Evolutionary conservation across 2,888 invertebrate species (phyloP).

Genomic region (Eledone cirrhosa): DNA sequence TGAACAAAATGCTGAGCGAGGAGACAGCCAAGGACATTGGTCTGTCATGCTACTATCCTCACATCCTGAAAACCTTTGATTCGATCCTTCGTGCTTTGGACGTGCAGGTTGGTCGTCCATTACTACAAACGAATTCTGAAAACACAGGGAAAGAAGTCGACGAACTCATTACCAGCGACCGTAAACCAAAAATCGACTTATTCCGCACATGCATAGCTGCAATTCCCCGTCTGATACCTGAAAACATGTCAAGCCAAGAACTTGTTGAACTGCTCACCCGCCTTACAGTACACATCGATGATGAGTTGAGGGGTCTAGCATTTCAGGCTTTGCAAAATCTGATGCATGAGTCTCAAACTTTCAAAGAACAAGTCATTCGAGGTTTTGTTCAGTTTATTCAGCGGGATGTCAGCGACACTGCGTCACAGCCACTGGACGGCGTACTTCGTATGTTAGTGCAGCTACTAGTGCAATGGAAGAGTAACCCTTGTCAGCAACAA

Average conservation of each 20-base stretch:
- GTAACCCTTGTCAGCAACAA: constrained; percentile 26
- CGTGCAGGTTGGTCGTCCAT: constrained; percentile 93
- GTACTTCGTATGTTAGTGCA: constrained; percentile 91
- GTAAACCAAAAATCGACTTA: constrained; percentile 96
- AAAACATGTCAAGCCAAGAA: constrained; percentile 94
- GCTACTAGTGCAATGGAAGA: constrained; percentile 81
- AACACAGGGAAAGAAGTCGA: constrained; percentile 85
- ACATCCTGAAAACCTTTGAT: constrained; percentile 93
- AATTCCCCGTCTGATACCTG: constrained; percentile 95
- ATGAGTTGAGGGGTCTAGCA: constrained; percentile 89
- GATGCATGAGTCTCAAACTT: constrained; percentile 94
- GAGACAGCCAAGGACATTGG: constrained; percentile 96
- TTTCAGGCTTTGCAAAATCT: constrained; percentile 95
- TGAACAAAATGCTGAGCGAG: constrained; percentile 85
- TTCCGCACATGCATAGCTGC: constrained; percentile 98
- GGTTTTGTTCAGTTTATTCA: constrained; percentile 93
- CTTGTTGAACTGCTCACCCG: constrained; percentile 92
- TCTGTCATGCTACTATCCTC: constrained; percentile 95
- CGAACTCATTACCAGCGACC: constrained; percentile 77
- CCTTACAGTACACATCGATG: constrained; percentile 97
- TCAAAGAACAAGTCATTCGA: constrained; percentile 92
- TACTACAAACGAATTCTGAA: constrained; percentile 96
- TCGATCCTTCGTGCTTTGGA: constrained; percentile 94
- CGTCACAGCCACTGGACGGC: constrained; percentile 89
- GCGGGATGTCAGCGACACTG: constrained; percentile 89